Evolutionary conservation across 2,888 invertebrate genomes (phyloP), one percentile per base, ranked within the genome.

Genomic region (Pseudococcus longispinus): DNA sequence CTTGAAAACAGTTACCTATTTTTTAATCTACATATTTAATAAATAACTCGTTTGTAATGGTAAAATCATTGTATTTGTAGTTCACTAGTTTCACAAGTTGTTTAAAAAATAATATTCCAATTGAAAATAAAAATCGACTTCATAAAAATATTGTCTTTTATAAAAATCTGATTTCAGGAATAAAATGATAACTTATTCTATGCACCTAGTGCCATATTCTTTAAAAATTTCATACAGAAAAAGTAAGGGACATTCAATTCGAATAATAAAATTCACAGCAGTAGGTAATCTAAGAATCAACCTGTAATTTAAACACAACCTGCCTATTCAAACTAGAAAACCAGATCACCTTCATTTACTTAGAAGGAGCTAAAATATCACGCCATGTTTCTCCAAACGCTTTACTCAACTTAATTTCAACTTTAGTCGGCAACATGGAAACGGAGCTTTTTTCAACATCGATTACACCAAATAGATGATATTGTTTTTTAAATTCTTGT

Each of bases 321-420:
- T 60, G 60, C 23, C 8, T 60, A n/a, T n/a, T 1, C 5, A 60
- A 60, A 60, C 60, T 60, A 60, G 60, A 6, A 60, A 60, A 6
- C 60, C 9, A 60, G 9, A 1, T 29, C 4, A 29, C 5, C 29
- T 11, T 23, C 9, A 23, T 15, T 70, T 15, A 70, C 26, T 29
- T 70, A 1, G 70, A 26, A 18, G 32, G 20, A 42, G 42, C n/a
- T 2, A n/a, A 32, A 15, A 86, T 26, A 80, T 86, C 74, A 15
- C 29, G n/a, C 98, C 98, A 98, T 20, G 94, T 93, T 1, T 95
- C 95, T 0, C 95, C 93, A 89, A 96, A 97, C 0, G 94, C 94
- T 91, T 99, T 99, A 89, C 94, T 95, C 90, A 99, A 91, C 90
- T 95, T 96, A 32, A 99, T 95, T 92, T 99, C 98, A 44, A 98